Conservation (phyloP, 2,113 vertebrate genomes). For the Stigmatopora nigra region DNA sequence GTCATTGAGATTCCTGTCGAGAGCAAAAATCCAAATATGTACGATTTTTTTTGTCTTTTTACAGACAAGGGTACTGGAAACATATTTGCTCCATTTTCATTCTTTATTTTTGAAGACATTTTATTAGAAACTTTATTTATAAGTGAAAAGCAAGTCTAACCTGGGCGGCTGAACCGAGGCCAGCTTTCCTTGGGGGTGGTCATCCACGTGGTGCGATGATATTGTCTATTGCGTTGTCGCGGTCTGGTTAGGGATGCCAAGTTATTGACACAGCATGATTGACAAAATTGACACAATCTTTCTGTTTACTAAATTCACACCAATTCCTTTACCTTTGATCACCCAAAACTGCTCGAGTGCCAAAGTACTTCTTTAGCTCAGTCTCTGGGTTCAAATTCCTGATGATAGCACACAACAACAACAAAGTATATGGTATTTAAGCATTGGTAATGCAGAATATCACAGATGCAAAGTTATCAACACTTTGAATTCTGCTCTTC, state of each 20-base stretch:
- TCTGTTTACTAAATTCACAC: neutral
- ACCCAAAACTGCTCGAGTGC: slow-evolving; percentile 87
- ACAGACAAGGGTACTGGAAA: too few relatives aligned
- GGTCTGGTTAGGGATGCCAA: slow-evolving; percentile 62
- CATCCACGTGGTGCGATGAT: slow-evolving; percentile 85
- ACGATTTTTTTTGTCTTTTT: too few relatives aligned
- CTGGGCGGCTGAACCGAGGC: slow-evolving; percentile 90
- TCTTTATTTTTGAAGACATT: neutral
- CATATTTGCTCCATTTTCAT: too few relatives aligned
- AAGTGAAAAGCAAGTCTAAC: slow-evolving; percentile 54
- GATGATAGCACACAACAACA: neutral
- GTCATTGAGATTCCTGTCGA: slow-evolving; percentile 83
- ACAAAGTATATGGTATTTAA: neutral
- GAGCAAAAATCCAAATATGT: too few relatives aligned
- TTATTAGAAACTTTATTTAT: neutral
- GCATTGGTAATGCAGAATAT: neutral
- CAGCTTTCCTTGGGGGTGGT: slow-evolving; percentile 83
- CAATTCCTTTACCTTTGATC: slow-evolving; percentile 80
- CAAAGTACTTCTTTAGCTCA: slow-evolving; percentile 93
- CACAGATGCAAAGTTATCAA: too few relatives aligned
- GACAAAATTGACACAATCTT: neutral
- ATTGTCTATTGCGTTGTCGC: slow-evolving; percentile 81
- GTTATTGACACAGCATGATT: neutral
- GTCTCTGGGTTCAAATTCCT: slow-evolving; percentile 97
- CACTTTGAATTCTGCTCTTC: too few relatives aligned